Base-by-base conservation (phyloP, 1,140 invertebrate genomes). In the Asbolus verrucosus region DNA sequence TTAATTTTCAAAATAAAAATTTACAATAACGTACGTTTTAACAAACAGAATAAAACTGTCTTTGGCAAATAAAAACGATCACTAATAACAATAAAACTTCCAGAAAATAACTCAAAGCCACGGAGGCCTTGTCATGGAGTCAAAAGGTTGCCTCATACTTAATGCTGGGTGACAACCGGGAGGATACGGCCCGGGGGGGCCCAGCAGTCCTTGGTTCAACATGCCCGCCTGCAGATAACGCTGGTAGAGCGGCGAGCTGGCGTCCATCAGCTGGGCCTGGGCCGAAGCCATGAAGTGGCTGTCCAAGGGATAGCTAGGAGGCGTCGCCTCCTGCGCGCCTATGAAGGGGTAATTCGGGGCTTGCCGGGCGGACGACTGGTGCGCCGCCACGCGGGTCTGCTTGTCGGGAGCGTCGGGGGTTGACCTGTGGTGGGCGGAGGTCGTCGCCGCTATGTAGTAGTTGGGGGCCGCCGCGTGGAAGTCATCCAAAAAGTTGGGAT, bases 141-240 rank as follows among this genome's bases (percentile, higher is more conserved):
- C 89, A 73, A 88, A 91, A 3, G 87, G 87, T 76, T 90, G 89
- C 24, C 88, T 83, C 75, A 90, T 89, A 54, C 87, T 86, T 61
- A 91, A 81, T 11, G 82, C 82, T 63, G 82, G 79, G 79, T 84
- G 84, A 75, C 90, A 90, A 1, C 85, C 85, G 0, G 87, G 81
- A 0, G 89, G 87, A 76, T 88, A 88, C n/a, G 80, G 83, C 65
- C 82, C 81, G 0, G 76, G 87, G 76, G 83, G 77, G 80, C 76
- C 80, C 59, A 87, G 75, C 50, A 88, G 77, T 13, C 86, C 83
- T 73, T 86, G 86, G 72, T 87, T 86, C 27, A 87, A 77, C 71
- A 88, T 82, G 79, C 85, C 83, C 36, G 83, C 82, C 30, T 89
- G 85, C 60, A 91, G 78, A 76, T 89, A 90, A 73, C 91, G 89